Evolutionary conservation across 2,113 vertebrate genomes (phyloP).

Genomic region (Alexandromys fortis): DNA sequence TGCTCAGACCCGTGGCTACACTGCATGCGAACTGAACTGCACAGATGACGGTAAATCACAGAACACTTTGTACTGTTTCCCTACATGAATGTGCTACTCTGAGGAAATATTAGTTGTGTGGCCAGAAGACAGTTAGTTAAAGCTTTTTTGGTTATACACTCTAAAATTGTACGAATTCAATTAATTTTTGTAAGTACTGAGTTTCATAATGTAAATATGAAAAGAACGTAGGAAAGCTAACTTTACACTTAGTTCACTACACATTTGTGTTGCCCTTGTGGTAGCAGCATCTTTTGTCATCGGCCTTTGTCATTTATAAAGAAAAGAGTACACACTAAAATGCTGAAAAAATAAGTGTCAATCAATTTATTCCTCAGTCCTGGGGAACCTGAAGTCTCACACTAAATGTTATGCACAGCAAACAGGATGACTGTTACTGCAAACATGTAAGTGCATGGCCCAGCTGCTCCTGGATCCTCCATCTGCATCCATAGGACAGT

Average conservation of each 20-base stretch:
- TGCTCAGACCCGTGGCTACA: neutral
- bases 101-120: neutral
- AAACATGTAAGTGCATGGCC: constrained; percentile 61
- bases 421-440: constrained; percentile 62
- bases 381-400: constrained; percentile 63
- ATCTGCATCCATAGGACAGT: constrained; percentile 29
- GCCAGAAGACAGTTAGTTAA: neutral
- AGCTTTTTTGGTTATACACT: neutral
- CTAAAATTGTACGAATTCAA: neutral
- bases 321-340: constrained; percentile 68
- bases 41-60: neutral
- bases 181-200: constrained; percentile 11
- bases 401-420: constrained; percentile 31
- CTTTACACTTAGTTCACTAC: constrained; percentile 57
- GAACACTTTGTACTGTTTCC: neutral
- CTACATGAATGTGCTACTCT: neutral
- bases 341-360: constrained; percentile 67
- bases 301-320: constrained; percentile 66
- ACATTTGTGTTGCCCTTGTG: constrained; percentile 34
- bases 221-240: constrained; percentile 27
- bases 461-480: constrained; percentile 42
- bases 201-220: constrained; percentile 5
- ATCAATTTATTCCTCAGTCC: constrained; percentile 76
- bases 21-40: neutral
- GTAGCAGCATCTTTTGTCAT: constrained; percentile 64